Base-by-base conservation (phyloP, 2,113 vertebrate species). In the Tragelaphus scriptus region DNA sequence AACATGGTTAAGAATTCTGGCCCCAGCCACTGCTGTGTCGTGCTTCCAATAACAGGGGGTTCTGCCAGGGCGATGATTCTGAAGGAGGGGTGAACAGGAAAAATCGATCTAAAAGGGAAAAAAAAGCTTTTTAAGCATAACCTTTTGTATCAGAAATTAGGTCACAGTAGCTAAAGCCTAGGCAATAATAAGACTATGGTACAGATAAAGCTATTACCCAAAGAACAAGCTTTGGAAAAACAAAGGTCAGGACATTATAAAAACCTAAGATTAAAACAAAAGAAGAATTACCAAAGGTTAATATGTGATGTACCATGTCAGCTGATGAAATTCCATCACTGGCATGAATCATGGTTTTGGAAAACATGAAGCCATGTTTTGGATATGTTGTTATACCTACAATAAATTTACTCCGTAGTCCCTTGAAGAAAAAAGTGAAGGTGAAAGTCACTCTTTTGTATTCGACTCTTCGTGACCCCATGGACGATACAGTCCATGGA, bases 1-100 rank as follows among this genome's bases (percentile, higher is more conserved):
- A 99, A 99, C 98, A 99, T 99, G 0, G 99, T 99, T 97, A 99
- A 99, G 92, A 99, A 99, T 98, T 99, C 99, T 2, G 99, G 99
- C 23, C 99, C 99, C 97, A 99, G 97, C 99, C 99, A 99, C 89
- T 99, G 99, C 91, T 99, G 99, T 53, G 99, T 98, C 91, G 98
- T 98, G 94, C 99, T 99, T 97, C 99, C 99, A 86, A 99, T 94
- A 7, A 99, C 98, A 0, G 99, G 99, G 44, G 99, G 99, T 97
- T 99, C 99, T 5, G 99, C 99, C 98, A 99, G 98, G 12, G 99
- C 99, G 7, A 99, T 97, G 96, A 99, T 99, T 97, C 99, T 99
- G 98, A 99, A 99, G 26, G 99, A 99, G 0, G 99, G 99, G 88
- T 99, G 99, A 95, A 99, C 98, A 53, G 99, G 99, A 96, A 99